Conservation (phyloP, 2,113 vertebrate species). For the Mobula hypostoma region DNA sequence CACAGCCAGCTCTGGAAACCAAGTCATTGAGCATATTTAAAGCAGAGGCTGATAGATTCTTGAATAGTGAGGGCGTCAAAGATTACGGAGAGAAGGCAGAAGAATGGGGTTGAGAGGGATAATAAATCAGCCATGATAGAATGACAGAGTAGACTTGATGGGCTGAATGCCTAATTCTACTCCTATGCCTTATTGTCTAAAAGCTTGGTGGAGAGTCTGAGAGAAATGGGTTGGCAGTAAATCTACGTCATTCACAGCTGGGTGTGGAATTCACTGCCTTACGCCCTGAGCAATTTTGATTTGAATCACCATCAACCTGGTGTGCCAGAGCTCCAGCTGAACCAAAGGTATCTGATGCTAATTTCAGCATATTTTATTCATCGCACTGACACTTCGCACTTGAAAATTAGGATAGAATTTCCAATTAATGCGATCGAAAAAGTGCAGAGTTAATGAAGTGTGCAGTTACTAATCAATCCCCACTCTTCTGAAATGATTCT, state of each 20-base stretch:
- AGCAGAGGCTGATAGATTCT: too few species aligned
- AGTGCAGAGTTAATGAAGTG: conserved; percentile 55
- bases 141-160: not conserved
- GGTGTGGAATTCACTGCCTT: conserved; percentile 50
- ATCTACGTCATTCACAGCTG: not conserved
- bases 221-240: not conserved
- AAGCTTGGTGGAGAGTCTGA: not conserved
- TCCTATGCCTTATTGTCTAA: too few species aligned
- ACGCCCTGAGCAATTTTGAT: conserved; percentile 57
- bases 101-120: too few species aligned
- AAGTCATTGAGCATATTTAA: too few species aligned
- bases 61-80: too few species aligned
- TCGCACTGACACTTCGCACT: conserved; percentile 47
- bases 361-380: conserved; percentile 52
- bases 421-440: conserved; percentile 60
- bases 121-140: too few species aligned
- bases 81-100: too few species aligned
- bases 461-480: conserved; percentile 55
- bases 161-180: not conserved
- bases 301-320: conserved; percentile 55
- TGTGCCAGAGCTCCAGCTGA: conserved; percentile 52
- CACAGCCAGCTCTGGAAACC: too few species aligned
- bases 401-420: conserved; percentile 45
- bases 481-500: conserved; percentile 42
- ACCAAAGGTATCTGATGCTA: conserved; percentile 51